phyloP scores from a whole-genome alignment of 2,888 invertebrate genomes.

The Cryptosula pallasiana region DNA sequence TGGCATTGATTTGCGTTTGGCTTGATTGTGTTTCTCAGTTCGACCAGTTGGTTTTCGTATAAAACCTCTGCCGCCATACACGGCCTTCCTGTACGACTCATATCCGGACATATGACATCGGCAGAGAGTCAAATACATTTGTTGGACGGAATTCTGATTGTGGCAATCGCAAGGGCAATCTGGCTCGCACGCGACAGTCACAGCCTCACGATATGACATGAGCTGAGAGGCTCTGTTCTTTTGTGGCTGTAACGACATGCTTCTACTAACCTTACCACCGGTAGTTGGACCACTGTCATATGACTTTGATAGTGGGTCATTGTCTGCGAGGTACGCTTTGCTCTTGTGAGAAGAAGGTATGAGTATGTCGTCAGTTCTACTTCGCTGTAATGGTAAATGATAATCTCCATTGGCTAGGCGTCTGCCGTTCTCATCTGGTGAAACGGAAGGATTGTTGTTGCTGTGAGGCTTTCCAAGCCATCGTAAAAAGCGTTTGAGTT shows the following conservation, averaged over 20 bases:
- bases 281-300: neutral
- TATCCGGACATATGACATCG: constrained; percentile 14
- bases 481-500: constrained; percentile 14
- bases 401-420: neutral
- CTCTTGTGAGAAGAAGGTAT: constrained; percentile 12
- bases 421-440: neutral
- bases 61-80: constrained; percentile 3
- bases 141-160: neutral
- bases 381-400: neutral
- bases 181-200: neutral
- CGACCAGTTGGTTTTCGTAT: neutral
- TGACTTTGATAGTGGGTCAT: neutral
- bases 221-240: neutral
- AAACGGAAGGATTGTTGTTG: too few relatives aligned
- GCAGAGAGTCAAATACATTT: constrained; percentile 6
- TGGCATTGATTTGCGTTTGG: neutral
- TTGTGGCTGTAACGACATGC: constrained; percentile 1
- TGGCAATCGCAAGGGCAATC: constrained; percentile 16
- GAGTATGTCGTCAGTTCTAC: neutral
- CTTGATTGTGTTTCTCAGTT: neutral
- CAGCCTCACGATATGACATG: neutral
- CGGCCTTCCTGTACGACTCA: constrained; percentile 18
- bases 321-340: neutral
- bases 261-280: neutral
- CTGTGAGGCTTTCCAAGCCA: constrained; percentile 7